Percentiles rank a stretch among this genome's conserved stretches.
phyloP scores from a whole-genome alignment of 1,140 invertebrate species.

The Himalopsyche phryganea region DNA sequence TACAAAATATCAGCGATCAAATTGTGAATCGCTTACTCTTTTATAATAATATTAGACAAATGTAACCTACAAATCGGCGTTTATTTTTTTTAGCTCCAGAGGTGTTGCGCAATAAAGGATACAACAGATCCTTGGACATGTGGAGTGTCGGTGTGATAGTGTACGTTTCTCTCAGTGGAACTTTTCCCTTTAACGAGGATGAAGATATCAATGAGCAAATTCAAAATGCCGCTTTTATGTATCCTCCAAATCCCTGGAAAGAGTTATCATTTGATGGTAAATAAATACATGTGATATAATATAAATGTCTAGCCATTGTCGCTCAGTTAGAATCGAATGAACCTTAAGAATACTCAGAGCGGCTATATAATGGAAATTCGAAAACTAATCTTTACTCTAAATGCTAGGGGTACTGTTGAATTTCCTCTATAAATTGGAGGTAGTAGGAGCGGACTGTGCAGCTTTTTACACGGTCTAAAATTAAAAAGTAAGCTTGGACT shows the following conservation, averaged over 20 bases:
- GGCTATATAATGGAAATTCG: too few relatives aligned
- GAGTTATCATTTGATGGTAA: conserved; percentile 94
- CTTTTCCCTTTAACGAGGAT: conserved; percentile 99
- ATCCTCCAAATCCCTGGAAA: conserved; percentile 96
- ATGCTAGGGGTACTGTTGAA: too few relatives aligned
- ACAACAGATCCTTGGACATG: conserved; percentile 98
- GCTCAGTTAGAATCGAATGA: too few relatives aligned
- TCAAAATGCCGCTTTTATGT: conserved; percentile 99
- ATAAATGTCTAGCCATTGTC: too few relatives aligned
- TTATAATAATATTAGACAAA: background rate
- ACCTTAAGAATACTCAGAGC: too few relatives aligned
- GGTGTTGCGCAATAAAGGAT: conserved; percentile 96
- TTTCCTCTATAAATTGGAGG: too few relatives aligned
- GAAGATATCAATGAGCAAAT: conserved; percentile 99
- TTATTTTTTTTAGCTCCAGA: conserved; percentile 76
- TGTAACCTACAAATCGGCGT: too few relatives aligned
- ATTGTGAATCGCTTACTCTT: background rate
- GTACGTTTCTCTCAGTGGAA: conserved; percentile 94
- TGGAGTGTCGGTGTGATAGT: conserved; percentile 99
- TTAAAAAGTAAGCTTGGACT: too few relatives aligned
- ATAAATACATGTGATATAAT: conserved; percentile 5
- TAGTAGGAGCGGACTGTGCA: too few relatives aligned
- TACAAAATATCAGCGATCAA: background rate
- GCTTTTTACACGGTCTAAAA: too few relatives aligned
- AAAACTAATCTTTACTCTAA: too few relatives aligned